Base-by-base conservation (phyloP, 2,113 vertebrate species). In the Rutilus rutilus region DNA sequence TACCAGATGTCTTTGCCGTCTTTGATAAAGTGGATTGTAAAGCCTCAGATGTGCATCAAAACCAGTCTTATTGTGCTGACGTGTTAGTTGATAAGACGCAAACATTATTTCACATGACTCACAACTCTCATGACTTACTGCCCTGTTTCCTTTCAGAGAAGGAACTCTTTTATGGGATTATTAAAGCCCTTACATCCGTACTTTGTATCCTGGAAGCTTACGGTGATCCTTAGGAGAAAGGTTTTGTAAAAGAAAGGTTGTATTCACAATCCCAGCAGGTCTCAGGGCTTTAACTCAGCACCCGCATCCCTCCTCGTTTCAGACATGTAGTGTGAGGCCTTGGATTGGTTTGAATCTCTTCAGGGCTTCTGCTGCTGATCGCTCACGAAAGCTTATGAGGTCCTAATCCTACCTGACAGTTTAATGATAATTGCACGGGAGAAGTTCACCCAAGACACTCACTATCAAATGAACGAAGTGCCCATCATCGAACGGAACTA, bases 341-440 rank as follows among this genome's bases (percentile, higher is more conserved):
- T 42, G 86, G 89, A 89, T 93, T 91, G 89, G 89, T 86, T 84
- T 76, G 87, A 67, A 82, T 86, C 87, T 91, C 88, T 91, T 83
- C 21, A 45, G 54, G 84, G 64, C 85, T 87, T 87, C 64, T 86
- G 81, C 86, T 92, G 82, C 83, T 82, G 89, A 91, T 92, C 83
- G 88, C 90, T 90, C 86, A 89, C 71, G 57, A 87, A 89, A 85
- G 89, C 89, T 92, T 93, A 91, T 83, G 21, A 88, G 86, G 25
- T 2, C 86, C 84, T 93, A 93, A 93, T 93, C 92, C 92, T 87
- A 69, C 88, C 89, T 94, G 92, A 93, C 92, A 93, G 91, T 91
- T 93, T 90, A 92, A 91, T 94, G 91, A 92, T 94, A 92, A 93
- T 92, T 92, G 91, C 89, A 76, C 83, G 89, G 89, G 80, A 87